Conservation (phyloP, 2,888 invertebrate species). For the Synergus umbraculus region DNA sequence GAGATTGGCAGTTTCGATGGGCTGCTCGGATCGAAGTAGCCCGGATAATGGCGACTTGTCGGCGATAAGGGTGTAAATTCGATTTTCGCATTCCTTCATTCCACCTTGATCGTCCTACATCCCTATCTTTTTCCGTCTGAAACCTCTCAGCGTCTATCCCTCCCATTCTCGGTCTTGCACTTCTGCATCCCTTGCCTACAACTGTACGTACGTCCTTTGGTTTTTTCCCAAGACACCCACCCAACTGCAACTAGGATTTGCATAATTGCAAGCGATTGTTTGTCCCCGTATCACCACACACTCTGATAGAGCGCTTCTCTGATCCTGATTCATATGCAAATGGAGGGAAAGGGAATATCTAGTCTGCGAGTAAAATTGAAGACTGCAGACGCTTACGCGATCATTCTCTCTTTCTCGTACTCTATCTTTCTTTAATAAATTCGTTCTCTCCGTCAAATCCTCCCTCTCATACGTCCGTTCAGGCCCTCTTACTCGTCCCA, state of each 20-base stretch:
- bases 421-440: slow-evolving; percentile 53
- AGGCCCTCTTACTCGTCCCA: slow-evolving; percentile 14
- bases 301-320: slow-evolving; percentile 63
- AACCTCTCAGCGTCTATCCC: slow-evolving; percentile 51
- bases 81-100: slow-evolving; percentile 58
- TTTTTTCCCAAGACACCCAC: slow-evolving; percentile 62
- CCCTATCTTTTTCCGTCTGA: slow-evolving; percentile 49
- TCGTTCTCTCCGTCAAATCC: slow-evolving; percentile 19
- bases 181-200: neutral
- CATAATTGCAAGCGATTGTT: slow-evolving; percentile 75
- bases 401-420: slow-evolving; percentile 57
- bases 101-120: slow-evolving; percentile 44
- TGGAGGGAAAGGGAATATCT: slow-evolving; percentile 66
- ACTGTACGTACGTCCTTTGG: slow-evolving; percentile 9
- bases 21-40: slow-evolving; percentile 51
- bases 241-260: slow-evolving; percentile 69
- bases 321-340: slow-evolving; percentile 75
- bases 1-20: slow-evolving; percentile 67
- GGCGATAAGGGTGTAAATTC: slow-evolving; percentile 52
- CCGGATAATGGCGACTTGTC: slow-evolving; percentile 53
- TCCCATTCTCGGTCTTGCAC: slow-evolving; percentile 31
- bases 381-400: slow-evolving; percentile 63
- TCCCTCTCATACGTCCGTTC: slow-evolving; percentile 28
- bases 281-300: slow-evolving; percentile 71
- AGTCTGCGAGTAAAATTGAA: slow-evolving; percentile 64